These are phyloP conservation scores for Leistus spinibarbis DNA, from an alignment of 2,888 invertebrate genomes.

Conservation along the genomic window DNA sequence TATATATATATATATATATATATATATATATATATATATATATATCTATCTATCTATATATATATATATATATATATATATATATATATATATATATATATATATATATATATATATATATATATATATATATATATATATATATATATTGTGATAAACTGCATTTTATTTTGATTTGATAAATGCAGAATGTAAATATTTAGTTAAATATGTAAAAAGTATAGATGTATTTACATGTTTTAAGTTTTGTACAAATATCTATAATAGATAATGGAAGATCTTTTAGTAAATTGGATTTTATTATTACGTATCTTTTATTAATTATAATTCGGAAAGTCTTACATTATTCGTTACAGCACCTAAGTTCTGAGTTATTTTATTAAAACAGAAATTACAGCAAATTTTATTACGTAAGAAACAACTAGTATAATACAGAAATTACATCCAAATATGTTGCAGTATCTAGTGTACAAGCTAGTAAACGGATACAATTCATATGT, in stretches of 20 bases:
- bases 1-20: conserved; percentile 12
- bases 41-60: conserved; percentile 11
- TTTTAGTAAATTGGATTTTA: conserved; percentile 12
- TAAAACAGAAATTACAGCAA: no score
- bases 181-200: conserved; percentile 29
- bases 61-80: conserved; percentile 11
- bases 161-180: conserved; percentile 14
- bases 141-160: conserved; percentile 27
- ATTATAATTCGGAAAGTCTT: not conserved
- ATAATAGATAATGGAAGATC: conserved; percentile 10
- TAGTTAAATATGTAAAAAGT: conserved; percentile 18
- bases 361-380: no score
- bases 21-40: conserved; percentile 11
- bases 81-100: conserved; percentile 13
- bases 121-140: conserved; percentile 4
- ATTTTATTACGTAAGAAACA: no score
- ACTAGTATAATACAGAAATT: no score
- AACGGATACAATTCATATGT: no score
- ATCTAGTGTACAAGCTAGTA: no score
- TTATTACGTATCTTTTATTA: not conserved
- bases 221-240: conserved; percentile 21
- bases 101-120: conserved; percentile 14
- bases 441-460: no score
- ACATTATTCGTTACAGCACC: no score
- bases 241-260: conserved; percentile 8